Evolutionary conservation across 2,888 invertebrate species (phyloP), one percentile per base, ranked within the genome.

Genomic region (Nysson spinosus): DNA sequence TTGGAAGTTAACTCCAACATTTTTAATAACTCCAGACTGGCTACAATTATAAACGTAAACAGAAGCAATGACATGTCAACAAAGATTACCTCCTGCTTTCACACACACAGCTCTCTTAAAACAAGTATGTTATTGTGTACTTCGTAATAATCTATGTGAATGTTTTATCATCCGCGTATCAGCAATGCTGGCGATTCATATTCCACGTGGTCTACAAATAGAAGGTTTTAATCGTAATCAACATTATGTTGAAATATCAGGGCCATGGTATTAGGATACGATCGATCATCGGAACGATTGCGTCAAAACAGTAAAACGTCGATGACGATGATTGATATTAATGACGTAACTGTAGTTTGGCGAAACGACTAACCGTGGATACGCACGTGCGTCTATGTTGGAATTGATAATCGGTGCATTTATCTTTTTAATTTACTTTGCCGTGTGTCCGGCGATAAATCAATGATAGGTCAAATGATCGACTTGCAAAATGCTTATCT

Each of bases 371-470:
- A 42, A 42, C 12, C 24, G 12, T 4, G 16, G 11, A 24, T 3
- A 28, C n/a, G 17, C 7, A 16, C 3, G 20, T 37, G 52, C 30
- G 34, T 42, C 49, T 37, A 58, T 50, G 61, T 56, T 54, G 64
- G 64, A 67, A 64, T 75, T 72, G 60, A 75, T 75, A 75, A 75
- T 69, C 68, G 62, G 43, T 57, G 69, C 71, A 63, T 61, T 63
- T 75, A 72, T 73, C 72, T 71, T 79, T 79, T 78, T 78, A 79
- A 79, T 79, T 79, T 75, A 79, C 74, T 77, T 70, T 52, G 47
- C 63, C 63, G 71, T 51, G 67, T 61, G 62, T 71, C 62, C 72
- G 68, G 51, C 70, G 72, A 72, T 71, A 69, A 69, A 72, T 73
- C 79, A 75, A 72, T 76, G 77, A 80, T 79, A 69, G 65, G 30